A percentile compares a stretch with the other conserved stretches of the same genome.
Conservation (phyloP, 2,888 invertebrate species). For the Acleris literana region DNA sequence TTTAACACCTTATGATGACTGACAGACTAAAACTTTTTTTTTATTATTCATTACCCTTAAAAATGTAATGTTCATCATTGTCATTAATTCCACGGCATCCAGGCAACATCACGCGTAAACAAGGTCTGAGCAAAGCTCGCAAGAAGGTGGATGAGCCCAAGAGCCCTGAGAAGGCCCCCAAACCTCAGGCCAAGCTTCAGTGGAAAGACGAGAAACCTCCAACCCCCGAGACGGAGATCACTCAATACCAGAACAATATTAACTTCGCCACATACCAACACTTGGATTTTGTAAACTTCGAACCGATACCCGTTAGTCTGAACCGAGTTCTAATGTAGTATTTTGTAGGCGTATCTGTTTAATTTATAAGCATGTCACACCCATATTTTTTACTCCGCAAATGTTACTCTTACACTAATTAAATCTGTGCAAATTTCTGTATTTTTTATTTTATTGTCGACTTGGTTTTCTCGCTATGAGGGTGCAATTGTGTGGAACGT, state of each 20-base stretch:
- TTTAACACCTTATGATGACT: no score
- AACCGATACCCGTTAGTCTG: constrained; percentile 75
- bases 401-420: constrained; percentile 16
- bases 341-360: constrained; percentile 40
- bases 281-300: constrained; percentile 71
- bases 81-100: constrained; percentile 44
- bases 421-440: constrained; percentile 5
- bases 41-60: not conserved
- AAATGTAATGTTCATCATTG: constrained; percentile 8
- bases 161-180: constrained; percentile 51
- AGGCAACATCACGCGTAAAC: constrained; percentile 76
- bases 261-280: constrained; percentile 62
- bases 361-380: constrained; percentile 58
- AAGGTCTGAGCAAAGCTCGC: constrained; percentile 61
- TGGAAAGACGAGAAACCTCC: constrained; percentile 57
- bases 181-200: constrained; percentile 49
- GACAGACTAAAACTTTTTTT: not conserved
- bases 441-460: constrained; percentile 16
- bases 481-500: constrained; percentile 39
- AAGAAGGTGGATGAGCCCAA: constrained; percentile 57
- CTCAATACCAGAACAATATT: constrained; percentile 46
- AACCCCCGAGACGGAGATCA: constrained; percentile 45
- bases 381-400: constrained; percentile 28
- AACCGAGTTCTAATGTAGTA: constrained; percentile 42
- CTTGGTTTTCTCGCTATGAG: constrained; percentile 3